Evolutionary conservation across 2,113 vertebrate species (phyloP), one percentile per base, ranked within the genome.

Genomic region (Coracopsis vasa): DNA sequence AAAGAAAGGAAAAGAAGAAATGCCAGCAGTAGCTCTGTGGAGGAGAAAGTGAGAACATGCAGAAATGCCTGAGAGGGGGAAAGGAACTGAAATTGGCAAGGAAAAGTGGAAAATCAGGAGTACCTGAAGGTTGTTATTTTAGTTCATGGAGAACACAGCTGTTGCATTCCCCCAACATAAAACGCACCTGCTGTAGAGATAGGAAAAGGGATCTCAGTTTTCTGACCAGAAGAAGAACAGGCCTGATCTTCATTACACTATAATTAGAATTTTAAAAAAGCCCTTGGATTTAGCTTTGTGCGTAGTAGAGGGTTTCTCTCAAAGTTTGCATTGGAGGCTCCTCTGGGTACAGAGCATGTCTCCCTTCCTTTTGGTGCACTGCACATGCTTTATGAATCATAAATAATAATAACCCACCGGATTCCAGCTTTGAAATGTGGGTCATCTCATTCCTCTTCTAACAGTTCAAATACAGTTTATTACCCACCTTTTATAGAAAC

Each of bases 351-450:
- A 41, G 41, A 90, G 6, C 82, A 81, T 0, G 0, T 60, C 42
- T 90, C 54, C 51, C 28, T 87, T 85, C 86, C 66, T 89, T 92
- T 92, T 88, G 94, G 77, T 93, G 86, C 90, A 90, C 88, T 95
- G 90, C 88, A 86, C 53, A 53, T 86, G 61, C 70, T 77, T 78
- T 92, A 61, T 80, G 92, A 94, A 92, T 96, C 92, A 84, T 90
- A 94, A 95, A 95, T 93, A 95, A 81, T 93, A 94, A 94, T 91
- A 95, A 97, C 85, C 37, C 65, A 93, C 85, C 45, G 71, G 71
- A 53, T 91, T 95, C 81, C 61, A 80, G 74, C 91, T 94, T 96
- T 94, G 90, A 97, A 94, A 95, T 94, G n/a, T 96, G 92, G 95
- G 94, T 94, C 91, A 80, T 94, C 88, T 91, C 87, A 67, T 35